A percentile compares a stretch with the other conserved stretches of the same genome.
Conservation (phyloP, 2,113 vertebrate genomes). For the Trichomycterus rosablanca region DNA sequence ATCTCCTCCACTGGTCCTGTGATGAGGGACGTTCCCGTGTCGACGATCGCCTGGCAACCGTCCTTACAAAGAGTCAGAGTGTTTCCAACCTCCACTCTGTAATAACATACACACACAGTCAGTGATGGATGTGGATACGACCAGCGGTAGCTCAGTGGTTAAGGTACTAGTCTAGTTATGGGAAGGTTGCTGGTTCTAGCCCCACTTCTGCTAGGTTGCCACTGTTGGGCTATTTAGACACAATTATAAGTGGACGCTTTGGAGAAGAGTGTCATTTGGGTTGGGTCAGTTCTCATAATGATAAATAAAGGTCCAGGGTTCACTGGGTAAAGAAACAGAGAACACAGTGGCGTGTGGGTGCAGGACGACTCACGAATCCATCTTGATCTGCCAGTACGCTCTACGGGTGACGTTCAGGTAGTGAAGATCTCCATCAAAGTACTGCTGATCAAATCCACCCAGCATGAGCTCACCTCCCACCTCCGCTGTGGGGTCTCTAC, state of each 20-base stretch:
- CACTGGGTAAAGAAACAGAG: too few relatives aligned
- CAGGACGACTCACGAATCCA: slow-evolving; percentile 64
- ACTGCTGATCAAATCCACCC: slow-evolving; percentile 71
- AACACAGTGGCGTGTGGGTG: background rate
- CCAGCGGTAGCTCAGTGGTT: too few relatives aligned
- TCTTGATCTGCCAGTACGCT: slow-evolving; percentile 82
- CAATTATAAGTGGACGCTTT: too few relatives aligned
- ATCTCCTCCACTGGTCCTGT: slow-evolving; percentile 71
- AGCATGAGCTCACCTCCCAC: slow-evolving; percentile 79
- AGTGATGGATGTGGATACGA: too few relatives aligned
- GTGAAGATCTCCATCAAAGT: slow-evolving; percentile 77
- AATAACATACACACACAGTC: background rate
- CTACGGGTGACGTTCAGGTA: slow-evolving; percentile 76
- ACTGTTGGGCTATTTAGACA: too few relatives aligned
- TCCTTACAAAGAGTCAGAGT: slow-evolving; percentile 73
- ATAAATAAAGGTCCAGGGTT: too few relatives aligned
- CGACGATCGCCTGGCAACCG: slow-evolving; percentile 78
- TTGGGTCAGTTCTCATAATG: too few relatives aligned
- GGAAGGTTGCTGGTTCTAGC: too few relatives aligned
- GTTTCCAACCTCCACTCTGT: slow-evolving; percentile 67
- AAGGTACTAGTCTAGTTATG: too few relatives aligned
- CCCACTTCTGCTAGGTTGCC: too few relatives aligned
- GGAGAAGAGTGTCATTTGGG: too few relatives aligned
- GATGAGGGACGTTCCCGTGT: slow-evolving; percentile 80
- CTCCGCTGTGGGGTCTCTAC: slow-evolving; percentile 55